Percentiles rank a stretch among this genome's conserved stretches.
Evolutionary conservation across 2,113 vertebrate species (phyloP).

Genomic region (Butorides virescens): DNA sequence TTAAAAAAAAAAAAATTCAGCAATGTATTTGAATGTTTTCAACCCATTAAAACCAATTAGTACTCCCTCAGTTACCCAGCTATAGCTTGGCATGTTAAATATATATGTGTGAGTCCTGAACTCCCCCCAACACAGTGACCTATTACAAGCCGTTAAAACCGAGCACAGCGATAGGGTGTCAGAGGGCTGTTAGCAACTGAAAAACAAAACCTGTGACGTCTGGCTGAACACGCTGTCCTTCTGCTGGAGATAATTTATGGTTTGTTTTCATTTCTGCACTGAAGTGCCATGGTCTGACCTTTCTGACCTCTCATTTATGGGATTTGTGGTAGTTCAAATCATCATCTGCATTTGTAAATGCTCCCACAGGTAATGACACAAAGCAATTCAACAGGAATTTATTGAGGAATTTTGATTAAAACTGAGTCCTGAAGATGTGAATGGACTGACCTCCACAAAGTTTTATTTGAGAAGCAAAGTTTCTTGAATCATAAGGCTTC

Average conservation of each 20-base stretch:
- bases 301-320: conserved; percentile 42
- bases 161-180: not conserved
- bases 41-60: not conserved
- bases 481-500: conserved; percentile 29
- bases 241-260: conserved; percentile 38
- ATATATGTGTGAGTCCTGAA: not conserved
- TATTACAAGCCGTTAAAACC: not conserved
- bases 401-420: conserved; percentile 58
- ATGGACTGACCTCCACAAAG: not conserved
- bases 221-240: conserved; percentile 45
- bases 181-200: not conserved
- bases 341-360: conserved; percentile 42
- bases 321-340: conserved; percentile 44
- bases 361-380: conserved; percentile 49
- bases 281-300: conserved; percentile 24
- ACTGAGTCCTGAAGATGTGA: not conserved
- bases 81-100: not conserved
- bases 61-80: not conserved
- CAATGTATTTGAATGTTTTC: not conserved
- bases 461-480: conserved; percentile 52
- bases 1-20: not conserved
- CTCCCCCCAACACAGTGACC: not conserved
- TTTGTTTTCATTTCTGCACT: conserved; percentile 64
- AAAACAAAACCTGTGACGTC: conserved; percentile 15
- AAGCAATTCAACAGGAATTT: conserved; percentile 28